Conservation (phyloP, 2,888 invertebrate species). For the Latrodectus elegans region DNA sequence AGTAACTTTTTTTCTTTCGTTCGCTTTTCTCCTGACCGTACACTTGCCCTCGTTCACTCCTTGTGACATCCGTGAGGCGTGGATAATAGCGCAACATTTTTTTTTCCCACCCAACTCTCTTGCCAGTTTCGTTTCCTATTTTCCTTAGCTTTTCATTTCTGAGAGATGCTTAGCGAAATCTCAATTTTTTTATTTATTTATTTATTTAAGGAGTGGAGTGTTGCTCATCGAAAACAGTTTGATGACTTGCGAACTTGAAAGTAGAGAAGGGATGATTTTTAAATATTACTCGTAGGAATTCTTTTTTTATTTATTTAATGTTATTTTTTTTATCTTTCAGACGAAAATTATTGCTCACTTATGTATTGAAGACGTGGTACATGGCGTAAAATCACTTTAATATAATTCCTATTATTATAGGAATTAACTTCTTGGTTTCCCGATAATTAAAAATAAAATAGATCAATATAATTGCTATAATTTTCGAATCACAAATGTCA, state of each 20-base stretch:
- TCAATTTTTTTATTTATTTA: not conserved
- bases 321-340: no score
- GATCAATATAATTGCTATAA: no score
- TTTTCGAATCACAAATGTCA: no score
- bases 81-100: not conserved
- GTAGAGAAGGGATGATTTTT: not conserved
- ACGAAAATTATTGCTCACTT: no score
- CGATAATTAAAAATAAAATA: no score
- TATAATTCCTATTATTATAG: no score
- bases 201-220: not conserved
- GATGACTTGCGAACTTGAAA: not conserved
- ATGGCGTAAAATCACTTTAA: no score
- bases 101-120: not conserved
- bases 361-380: no score
- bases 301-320: no score
- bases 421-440: no score
- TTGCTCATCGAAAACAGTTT: not conserved
- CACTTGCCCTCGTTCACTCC: not conserved
- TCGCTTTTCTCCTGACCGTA: not conserved
- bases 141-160: not conserved
- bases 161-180: not conserved
- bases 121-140: not conserved
- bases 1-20: conserved; percentile 16
- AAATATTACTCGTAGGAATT: not conserved
- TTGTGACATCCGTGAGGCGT: not conserved